Evolutionary conservation across 1,140 invertebrate genomes (phyloP).

Genomic region (Riptortus pedestris): DNA sequence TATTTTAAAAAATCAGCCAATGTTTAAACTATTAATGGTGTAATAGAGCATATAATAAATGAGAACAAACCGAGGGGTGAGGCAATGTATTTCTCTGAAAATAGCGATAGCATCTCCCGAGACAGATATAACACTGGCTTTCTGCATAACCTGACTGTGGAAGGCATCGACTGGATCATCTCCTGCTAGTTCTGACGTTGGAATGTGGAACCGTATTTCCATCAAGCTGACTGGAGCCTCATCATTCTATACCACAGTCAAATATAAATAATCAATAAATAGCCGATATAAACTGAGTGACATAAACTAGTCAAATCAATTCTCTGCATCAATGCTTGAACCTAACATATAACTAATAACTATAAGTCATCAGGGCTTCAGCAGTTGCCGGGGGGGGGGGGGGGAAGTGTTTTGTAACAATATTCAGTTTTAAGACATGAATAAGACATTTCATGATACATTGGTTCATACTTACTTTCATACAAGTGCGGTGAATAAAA

Average conservation of each 20-base stretch:
- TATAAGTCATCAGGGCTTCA: too few relatives aligned
- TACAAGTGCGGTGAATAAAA: too few relatives aligned
- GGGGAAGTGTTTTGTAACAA: too few relatives aligned
- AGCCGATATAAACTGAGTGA: neutral
- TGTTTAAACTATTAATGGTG: slow-evolving; percentile 21
- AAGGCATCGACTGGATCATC: slow-evolving; percentile 93
- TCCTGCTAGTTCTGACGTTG: slow-evolving; percentile 66
- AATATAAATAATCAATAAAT: neutral
- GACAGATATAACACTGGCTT: slow-evolving; percentile 94
- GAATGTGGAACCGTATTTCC: slow-evolving; percentile 97
- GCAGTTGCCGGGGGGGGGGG: too few relatives aligned
- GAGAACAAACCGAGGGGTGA: slow-evolving; percentile 84
- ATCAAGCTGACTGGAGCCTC: slow-evolving; percentile 92
- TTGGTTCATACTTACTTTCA: too few relatives aligned
- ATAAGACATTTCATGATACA: too few relatives aligned
- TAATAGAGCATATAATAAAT: too few relatives aligned
- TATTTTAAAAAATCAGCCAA: slow-evolving; percentile 21
- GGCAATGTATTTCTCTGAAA: slow-evolving; percentile 92
- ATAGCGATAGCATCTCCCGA: slow-evolving; percentile 96
- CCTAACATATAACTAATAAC: too few relatives aligned
- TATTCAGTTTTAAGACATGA: too few relatives aligned
- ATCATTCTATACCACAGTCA: slow-evolving; percentile 60
- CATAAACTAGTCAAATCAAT: too few relatives aligned
- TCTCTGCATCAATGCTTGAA: too few relatives aligned
- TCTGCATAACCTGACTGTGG: slow-evolving; percentile 89